A percentile compares a stretch with the other conserved stretches of the same genome.
phyloP scores from a whole-genome alignment of 2,113 vertebrate species.

The Mus pahari region DNA sequence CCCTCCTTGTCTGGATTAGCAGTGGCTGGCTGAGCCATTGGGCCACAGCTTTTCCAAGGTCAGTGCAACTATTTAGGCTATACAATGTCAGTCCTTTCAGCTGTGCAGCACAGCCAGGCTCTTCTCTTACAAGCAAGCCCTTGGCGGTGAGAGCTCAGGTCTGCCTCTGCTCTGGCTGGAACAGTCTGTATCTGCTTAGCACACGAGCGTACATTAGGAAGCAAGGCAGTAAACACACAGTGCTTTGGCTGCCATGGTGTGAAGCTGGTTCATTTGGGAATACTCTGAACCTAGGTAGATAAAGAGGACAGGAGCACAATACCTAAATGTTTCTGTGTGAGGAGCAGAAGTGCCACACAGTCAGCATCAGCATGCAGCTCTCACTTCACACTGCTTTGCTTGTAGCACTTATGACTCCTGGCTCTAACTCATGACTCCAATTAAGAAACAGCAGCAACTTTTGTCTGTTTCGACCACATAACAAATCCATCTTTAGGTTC shows the following conservation, averaged over 20 bases:
- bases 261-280: neutral
- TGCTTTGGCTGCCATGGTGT: rapidly evolving
- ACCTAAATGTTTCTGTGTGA: rapidly evolving
- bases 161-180: neutral
- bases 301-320: neutral
- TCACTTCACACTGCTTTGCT: neutral
- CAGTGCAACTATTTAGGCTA: neutral
- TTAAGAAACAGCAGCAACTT: neutral
- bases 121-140: neutral
- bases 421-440: neutral
- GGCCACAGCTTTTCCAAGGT: neutral
- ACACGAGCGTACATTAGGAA: rapidly evolving
- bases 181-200: neutral
- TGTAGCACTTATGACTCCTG: neutral
- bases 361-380: neutral
- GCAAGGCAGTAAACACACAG: neutral
- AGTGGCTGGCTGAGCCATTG: neutral
- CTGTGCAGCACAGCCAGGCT: neutral
- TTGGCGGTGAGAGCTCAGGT: neutral
- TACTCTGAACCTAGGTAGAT: neutral
- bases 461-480: neutral
- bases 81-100: rapidly evolving
- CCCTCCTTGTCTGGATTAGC: neutral
- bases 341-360: neutral
- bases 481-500: neutral